Evolutionary conservation across 2,113 vertebrate species (phyloP).

Genomic region (Festucalex cinctus): DNA sequence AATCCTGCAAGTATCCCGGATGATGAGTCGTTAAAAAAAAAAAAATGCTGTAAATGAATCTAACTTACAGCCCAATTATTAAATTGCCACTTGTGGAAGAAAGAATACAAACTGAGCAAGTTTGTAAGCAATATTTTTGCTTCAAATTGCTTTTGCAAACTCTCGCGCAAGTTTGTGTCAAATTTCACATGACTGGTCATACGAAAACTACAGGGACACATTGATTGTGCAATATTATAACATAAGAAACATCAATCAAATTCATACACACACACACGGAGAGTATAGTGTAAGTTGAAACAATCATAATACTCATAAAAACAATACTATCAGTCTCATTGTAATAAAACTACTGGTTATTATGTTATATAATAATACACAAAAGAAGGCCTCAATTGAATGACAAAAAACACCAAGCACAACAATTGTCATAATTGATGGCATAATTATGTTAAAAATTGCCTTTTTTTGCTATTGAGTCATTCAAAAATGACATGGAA

Average conservation of each 20-base stretch:
- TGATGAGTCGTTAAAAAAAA: neutral
- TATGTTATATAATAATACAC: too few species aligned
- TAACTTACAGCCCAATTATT: neutral
- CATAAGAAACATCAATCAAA: neutral
- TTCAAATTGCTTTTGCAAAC: conserved; percentile 30
- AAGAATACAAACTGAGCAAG: conserved; percentile 75
- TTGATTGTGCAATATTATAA: neutral
- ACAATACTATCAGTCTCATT: neutral
- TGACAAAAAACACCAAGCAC: neutral
- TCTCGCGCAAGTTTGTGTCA: neutral
- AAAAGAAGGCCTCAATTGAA: neutral
- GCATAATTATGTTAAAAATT: neutral
- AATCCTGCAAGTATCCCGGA: too few species aligned
- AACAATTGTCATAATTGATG: neutral
- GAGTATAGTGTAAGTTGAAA: too few species aligned
- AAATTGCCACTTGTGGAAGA: conserved; percentile 78
- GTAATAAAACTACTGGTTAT: neutral
- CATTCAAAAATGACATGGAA: neutral
- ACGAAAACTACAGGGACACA: neutral
- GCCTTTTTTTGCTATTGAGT: too few species aligned
- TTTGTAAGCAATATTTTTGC: conserved; percentile 51
- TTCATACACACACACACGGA: too few species aligned
- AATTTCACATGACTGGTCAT: conserved; percentile 22
- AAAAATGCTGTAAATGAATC: neutral
- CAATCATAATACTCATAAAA: neutral